Evolutionary conservation across 2,797 vertebrate genomes (phyloP).

Genomic region (Huso huso): DNA sequence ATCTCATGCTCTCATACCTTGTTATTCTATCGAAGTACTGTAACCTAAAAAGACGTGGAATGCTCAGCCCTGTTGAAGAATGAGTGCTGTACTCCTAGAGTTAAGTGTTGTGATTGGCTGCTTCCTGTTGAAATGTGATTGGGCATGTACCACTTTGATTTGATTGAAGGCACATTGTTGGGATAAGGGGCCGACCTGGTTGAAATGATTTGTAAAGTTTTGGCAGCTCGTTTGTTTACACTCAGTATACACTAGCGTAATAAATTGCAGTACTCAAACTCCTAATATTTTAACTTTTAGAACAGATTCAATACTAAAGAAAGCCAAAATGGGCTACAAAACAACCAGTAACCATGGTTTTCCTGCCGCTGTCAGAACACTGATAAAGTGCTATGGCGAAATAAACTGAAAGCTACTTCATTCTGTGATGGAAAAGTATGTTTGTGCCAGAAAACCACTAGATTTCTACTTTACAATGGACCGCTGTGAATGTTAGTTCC

Average conservation of each 20-base stretch:
- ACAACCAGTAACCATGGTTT: too few species aligned
- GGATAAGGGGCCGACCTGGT: background rate
- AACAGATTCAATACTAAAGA: background rate
- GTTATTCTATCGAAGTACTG: background rate
- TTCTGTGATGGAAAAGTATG: too few species aligned
- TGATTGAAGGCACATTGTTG: slow-evolving; percentile 2
- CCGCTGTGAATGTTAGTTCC: too few species aligned
- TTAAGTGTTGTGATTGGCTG: background rate
- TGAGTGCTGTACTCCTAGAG: background rate
- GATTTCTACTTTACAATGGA: too few species aligned
- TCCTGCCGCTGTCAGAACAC: background rate
- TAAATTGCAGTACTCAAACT: background rate
- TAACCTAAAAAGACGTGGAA: background rate
- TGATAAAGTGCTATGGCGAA: too few species aligned
- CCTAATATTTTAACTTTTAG: background rate
- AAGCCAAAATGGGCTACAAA: background rate
- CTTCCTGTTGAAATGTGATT: background rate
- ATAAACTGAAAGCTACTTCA: too few species aligned
- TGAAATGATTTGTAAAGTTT: slow-evolving; percentile 5
- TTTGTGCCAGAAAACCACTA: too few species aligned
- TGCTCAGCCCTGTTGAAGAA: background rate
- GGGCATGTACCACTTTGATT: background rate
- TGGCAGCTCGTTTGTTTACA: background rate
- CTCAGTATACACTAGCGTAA: background rate
- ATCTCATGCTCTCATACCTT: too few species aligned